phyloP scores from a whole-genome alignment of 1,140 invertebrate genomes.

The Drosophila nasuta region DNA sequence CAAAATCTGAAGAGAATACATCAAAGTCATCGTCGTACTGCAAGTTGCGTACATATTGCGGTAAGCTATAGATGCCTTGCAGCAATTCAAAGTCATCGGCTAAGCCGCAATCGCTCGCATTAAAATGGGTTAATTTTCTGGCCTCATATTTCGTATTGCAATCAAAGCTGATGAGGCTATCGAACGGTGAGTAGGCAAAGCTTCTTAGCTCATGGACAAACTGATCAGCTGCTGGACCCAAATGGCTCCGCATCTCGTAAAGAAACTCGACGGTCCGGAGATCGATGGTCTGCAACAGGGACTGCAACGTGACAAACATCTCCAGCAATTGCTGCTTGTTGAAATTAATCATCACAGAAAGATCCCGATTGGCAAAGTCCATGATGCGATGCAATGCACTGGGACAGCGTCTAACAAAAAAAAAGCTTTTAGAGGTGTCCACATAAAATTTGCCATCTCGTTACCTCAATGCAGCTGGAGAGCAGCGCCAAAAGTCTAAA shows the following conservation, averaged over 20 bases:
- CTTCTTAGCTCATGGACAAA: slow-evolving; percentile 95
- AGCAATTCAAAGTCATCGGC: background rate
- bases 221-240: slow-evolving; percentile 88
- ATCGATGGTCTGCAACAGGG: slow-evolving; percentile 27
- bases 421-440: background rate
- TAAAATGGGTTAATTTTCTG: background rate
- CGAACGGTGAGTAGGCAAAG: slow-evolving; percentile 94
- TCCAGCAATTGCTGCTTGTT: slow-evolving; percentile 13
- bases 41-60: slow-evolving; percentile 41
- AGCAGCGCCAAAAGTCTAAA: slow-evolving; percentile 35
- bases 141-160: slow-evolving; percentile 46
- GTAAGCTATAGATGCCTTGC: slow-evolving; percentile 39
- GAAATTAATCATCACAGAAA: slow-evolving; percentile 42
- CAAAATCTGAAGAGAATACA: slow-evolving; percentile 30
- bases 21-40: slow-evolving; percentile 56
- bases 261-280: slow-evolving; percentile 41
- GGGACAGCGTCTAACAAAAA: slow-evolving; percentile 23
- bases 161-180: slow-evolving; percentile 83
- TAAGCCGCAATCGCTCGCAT: too few species aligned
- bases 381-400: slow-evolving; percentile 48
- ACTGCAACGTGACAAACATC: slow-evolving; percentile 34
- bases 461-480: slow-evolving; percentile 40
- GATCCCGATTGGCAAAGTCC: slow-evolving; percentile 61
- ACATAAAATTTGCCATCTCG: background rate
- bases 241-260: slow-evolving; percentile 84